These are phyloP conservation scores for Drosophila willistoni DNA, from an alignment of 1,140 invertebrate species.

Conservation along the genomic window DNA sequence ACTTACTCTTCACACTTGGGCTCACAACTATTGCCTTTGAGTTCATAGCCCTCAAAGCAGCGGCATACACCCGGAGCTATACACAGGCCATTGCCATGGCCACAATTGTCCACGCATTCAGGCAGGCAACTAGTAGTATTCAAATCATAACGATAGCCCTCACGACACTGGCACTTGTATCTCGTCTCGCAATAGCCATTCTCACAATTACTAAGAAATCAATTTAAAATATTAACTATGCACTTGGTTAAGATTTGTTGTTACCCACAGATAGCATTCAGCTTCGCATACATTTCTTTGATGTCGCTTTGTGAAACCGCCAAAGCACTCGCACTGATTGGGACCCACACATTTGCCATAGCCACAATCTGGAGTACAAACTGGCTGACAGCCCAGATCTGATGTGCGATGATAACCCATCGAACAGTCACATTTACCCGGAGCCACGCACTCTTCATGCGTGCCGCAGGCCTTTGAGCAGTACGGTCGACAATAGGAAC, in stretches of 20 bases:
- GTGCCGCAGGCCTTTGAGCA: conserved; percentile 61
- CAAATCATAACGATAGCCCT: conserved; percentile 84
- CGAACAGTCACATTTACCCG: conserved; percentile 85
- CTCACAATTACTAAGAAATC: conserved; percentile 81
- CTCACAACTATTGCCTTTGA: conserved; percentile 55
- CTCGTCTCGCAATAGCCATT: conserved; percentile 86
- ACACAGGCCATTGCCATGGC: conserved; percentile 83
- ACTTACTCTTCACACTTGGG: conserved; percentile 64
- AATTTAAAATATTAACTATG: background rate
- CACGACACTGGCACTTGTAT: conserved; percentile 85
- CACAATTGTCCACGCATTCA: conserved; percentile 72
- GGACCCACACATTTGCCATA: conserved; percentile 86
- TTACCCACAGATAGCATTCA: conserved; percentile 73
- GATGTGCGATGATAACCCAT: conserved; percentile 84
- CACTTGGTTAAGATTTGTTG: background rate
- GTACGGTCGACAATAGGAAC: conserved; percentile 84
- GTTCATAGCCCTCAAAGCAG: conserved; percentile 86
- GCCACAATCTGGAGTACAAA: conserved; percentile 84
- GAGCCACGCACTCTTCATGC: conserved; percentile 84
- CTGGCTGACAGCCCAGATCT: conserved; percentile 73
- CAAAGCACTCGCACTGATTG: conserved; percentile 86
- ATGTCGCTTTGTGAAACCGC: conserved; percentile 68
- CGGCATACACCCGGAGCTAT: conserved; percentile 84
- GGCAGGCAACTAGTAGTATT: conserved; percentile 77
- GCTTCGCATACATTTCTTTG: conserved; percentile 76